phyloP scores from a whole-genome alignment of 1,140 invertebrate genomes.

The Helicoverpa armigera region DNA sequence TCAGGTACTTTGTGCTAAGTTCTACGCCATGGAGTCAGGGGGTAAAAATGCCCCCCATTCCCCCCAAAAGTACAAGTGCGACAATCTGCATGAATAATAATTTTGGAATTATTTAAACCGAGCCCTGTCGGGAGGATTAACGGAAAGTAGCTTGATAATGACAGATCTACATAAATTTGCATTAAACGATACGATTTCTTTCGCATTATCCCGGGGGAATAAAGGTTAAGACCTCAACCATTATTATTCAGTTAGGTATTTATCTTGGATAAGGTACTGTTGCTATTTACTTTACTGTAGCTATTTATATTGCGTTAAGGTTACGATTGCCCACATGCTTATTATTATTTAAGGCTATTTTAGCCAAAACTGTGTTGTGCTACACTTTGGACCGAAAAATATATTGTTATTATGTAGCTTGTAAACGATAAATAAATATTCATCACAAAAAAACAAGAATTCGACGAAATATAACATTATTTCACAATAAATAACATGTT shows the following conservation, averaged over 20 bases:
- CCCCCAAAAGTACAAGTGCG: conserved; percentile 1
- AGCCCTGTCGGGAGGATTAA: conserved; percentile 57
- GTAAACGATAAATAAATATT: background rate
- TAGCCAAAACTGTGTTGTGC: no score
- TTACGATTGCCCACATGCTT: no score
- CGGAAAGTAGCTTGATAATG: conserved; percentile 52
- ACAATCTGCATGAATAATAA: conserved; percentile 62
- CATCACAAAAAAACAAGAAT: background rate
- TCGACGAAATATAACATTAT: background rate
- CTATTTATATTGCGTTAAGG: no score
- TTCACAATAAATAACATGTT: conserved; percentile 5
- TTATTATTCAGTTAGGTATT: no score
- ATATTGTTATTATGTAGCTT: background rate
- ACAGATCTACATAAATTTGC: conserved; percentile 58
- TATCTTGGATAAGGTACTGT: no score
- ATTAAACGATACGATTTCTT: conserved; percentile 44
- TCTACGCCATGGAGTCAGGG: background rate
- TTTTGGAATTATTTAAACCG: conserved; percentile 57
- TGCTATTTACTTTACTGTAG: no score
- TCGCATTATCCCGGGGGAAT: conserved; percentile 30
- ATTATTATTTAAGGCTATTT: no score
- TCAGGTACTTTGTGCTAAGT: conserved; percentile 39
- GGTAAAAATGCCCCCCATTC: background rate
- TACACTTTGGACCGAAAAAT: no score
- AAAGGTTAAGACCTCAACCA: background rate